phyloP scores from a whole-genome alignment of 2,113 vertebrate genomes.

The Triplophysa siluroides region DNA sequence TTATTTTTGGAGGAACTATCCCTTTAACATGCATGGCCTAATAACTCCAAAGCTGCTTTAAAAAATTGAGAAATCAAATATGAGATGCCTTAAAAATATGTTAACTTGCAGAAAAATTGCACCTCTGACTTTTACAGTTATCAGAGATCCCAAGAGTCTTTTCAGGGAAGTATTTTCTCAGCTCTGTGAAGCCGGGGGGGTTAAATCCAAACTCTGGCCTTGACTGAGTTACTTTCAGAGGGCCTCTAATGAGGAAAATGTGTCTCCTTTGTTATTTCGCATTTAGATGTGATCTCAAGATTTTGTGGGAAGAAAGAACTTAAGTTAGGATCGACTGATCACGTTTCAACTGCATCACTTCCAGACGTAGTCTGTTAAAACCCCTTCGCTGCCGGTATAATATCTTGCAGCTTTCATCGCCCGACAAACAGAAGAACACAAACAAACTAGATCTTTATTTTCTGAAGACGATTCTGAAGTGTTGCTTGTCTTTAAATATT shows the following conservation, averaged over 20 bases:
- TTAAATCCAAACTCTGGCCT: conserved; percentile 29
- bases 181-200: conserved; percentile 10
- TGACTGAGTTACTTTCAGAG: conserved; percentile 21
- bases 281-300: conserved; percentile 49
- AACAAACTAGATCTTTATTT: not conserved
- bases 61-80: too few species aligned
- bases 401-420: not conserved
- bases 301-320: conserved; percentile 38
- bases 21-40: not conserved
- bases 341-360: conserved; percentile 30
- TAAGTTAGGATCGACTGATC: conserved; percentile 41
- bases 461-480: too few species aligned
- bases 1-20: too few species aligned
- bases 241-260: conserved; percentile 57
- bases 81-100: not conserved
- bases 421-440: not conserved
- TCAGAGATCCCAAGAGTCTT: not conserved
- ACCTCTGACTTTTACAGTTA: too few species aligned
- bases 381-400: conserved; percentile 6
- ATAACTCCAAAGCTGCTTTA: not conserved
- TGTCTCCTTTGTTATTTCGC: conserved; percentile 55
- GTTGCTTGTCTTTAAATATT: too few species aligned
- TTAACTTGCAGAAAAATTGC: not conserved
- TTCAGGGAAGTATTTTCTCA: conserved; percentile 6
- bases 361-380: conserved; percentile 20